Percentiles rank a stretch among this genome's conserved stretches.
Conservation (phyloP, 2,888 invertebrate genomes). For the Drosophila macrothrix region DNA sequence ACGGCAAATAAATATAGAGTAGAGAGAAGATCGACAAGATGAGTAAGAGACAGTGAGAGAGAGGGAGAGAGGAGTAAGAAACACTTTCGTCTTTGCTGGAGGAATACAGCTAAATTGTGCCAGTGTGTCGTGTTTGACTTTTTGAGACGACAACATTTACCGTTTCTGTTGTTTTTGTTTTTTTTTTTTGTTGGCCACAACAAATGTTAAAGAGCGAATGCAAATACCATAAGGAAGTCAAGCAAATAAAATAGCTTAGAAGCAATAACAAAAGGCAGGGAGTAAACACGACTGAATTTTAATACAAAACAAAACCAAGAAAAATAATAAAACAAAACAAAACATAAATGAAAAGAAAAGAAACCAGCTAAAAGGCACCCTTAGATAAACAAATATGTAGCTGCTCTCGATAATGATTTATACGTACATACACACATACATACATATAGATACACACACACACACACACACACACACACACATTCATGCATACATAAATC, state of each 20-base stretch:
- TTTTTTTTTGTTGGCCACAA: background rate
- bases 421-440: background rate
- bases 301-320: background rate
- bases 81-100: background rate
- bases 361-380: background rate
- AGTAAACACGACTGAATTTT: background rate
- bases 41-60: background rate
- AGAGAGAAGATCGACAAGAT: slow-evolving; percentile 10
- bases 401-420: background rate
- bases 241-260: slow-evolving; percentile 28
- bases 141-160: slow-evolving; percentile 1
- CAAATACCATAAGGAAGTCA: slow-evolving; percentile 54
- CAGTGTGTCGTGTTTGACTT: slow-evolving; percentile 62
- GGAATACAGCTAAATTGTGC: slow-evolving; percentile 46
- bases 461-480: background rate
- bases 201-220: slow-evolving; percentile 38
- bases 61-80: background rate
- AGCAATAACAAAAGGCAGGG: background rate
- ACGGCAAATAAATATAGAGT: slow-evolving; percentile 16
- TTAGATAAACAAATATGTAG: background rate
- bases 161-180: background rate
- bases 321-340: background rate
- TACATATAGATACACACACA: background rate
- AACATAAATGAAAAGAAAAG: background rate
- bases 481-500: background rate